Base-by-base conservation (phyloP, 53 echinoderm and acorn worm species). In the Apostichopus leukothele region DNA sequence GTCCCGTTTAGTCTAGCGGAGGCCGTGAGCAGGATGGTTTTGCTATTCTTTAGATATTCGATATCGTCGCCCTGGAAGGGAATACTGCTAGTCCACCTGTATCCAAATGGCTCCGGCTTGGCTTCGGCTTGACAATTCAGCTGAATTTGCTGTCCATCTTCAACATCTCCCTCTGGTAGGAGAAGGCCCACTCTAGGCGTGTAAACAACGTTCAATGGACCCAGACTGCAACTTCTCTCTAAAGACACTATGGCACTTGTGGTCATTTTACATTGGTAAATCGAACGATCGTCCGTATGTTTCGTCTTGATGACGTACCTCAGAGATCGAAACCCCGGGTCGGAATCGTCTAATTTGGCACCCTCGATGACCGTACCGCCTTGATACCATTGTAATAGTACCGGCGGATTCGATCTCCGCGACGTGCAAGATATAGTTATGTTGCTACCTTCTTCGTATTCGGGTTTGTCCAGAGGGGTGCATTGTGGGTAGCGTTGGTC, bases 381-480 rank as follows among this genome's bases (percentile, higher is more conserved):
- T n/a, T 88, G 87, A 54, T 87, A 91, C 97, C 97, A 97, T 67
- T 76, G 79, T 3, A 97, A 87, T 3, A 88, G 88, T 57, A 97
- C 97, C 0, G 97, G 97, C 3, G 97, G 97, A 60, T 95, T 95
- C 5, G 94, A 94, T 19, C 97, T 92, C 88, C 91, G 91, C 2
- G 97, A 97, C 75, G 79, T 90, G 68, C 97, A 97, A 27, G 84
- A 80, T 50, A 97, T 90, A 2, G 91, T 92, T 39, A 95, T 84
- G 4, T 27, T 75, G 57, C 93, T 94, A 13, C 95, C 97, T 18
- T 90, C 94, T 4, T 85, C 79, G 76, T 76, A 97, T 21, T 66
- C 90, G 11, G 92, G 92, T 88, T 91, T 89, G 6, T 78, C 79
- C 52, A 95, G 78, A 1, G 92, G 91, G 23, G 87, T 78, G 66